Conservation (phyloP, 2,797 vertebrate genomes). For the Pipistrellus pygmaeus region DNA sequence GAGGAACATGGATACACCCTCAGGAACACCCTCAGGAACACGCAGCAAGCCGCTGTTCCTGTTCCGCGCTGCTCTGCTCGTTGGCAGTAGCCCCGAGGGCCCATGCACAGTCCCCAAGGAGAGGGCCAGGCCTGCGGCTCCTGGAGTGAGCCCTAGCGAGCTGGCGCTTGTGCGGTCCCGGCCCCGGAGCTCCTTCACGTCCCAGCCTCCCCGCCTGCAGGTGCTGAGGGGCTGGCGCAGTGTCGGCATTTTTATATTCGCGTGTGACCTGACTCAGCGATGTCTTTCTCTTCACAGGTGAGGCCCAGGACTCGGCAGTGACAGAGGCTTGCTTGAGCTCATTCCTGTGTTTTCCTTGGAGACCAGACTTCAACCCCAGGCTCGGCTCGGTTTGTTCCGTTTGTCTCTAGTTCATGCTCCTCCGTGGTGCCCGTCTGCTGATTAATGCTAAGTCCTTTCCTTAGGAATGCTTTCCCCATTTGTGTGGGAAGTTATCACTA, state of each 20-base stretch:
- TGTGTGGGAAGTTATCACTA: not conserved
- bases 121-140: too few species aligned
- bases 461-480: not conserved
- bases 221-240: not conserved
- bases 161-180: not conserved
- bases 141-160: not conserved
- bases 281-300: conserved; percentile 16
- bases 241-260: not conserved
- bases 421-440: not conserved
- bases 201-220: not conserved
- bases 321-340: not conserved
- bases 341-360: not conserved
- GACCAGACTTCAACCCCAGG: not conserved
- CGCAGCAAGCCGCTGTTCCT: not conserved
- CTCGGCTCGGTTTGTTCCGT: not conserved
- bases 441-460: conserved; percentile 29
- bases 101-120: too few species aligned
- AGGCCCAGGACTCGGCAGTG: not conserved
- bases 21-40: too few species aligned
- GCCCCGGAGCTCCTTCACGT: not conserved
- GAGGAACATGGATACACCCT: not conserved
- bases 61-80: not conserved
- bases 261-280: not conserved
- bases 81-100: too few species aligned
- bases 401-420: not conserved